Evolutionary conservation across 2,113 vertebrate genomes (phyloP), one percentile per base, ranked within the genome.

Genomic region (Phycodurus eques): DNA sequence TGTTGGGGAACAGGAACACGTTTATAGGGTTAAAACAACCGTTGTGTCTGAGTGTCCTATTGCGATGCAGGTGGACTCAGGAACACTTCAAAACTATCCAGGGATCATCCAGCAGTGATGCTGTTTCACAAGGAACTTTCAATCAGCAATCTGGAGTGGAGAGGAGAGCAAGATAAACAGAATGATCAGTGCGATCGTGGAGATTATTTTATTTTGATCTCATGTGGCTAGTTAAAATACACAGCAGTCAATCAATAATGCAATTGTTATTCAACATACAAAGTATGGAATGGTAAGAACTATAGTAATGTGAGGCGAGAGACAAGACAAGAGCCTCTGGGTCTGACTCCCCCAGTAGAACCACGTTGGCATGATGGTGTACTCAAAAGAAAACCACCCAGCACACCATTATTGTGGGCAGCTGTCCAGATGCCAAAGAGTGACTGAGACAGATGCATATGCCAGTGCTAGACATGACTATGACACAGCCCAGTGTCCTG

Each of bases 51-150:
- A 91, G 85, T 88, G 88, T 91, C 92, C 90, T 12, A 69, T 90
- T 86, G 81, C 81, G 69, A 66, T 76, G 80, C 57, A 70, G 63
- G 56, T 15, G 71, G 80, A 74, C 76, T 83, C 33, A 71, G 79
- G 78, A 89, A 86, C 84, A 86, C 77, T 73, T 82, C 89, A 77
- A 70, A 83, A 85, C 72, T 51, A 87, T 88, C 20, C 81, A 67
- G 82, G 77, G 69, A 89, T 89, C 92, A 90, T 74, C 89, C 92
- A 88, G 86, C 85, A 87, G 78, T 87, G 93, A 89, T 78, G 89
- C 87, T 85, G 91, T 92, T 89, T 87, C 92, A 91, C 83, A 91
- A 95, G 95, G 95, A 94, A 95, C 95, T 95, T 95, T 88, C 89
- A 92, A 90, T 94, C 90, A 85, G 74, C 20, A 89, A 94, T 93